Conservation (phyloP, 2,797 vertebrate genomes). For the Tokudaia muenninki region DNA sequence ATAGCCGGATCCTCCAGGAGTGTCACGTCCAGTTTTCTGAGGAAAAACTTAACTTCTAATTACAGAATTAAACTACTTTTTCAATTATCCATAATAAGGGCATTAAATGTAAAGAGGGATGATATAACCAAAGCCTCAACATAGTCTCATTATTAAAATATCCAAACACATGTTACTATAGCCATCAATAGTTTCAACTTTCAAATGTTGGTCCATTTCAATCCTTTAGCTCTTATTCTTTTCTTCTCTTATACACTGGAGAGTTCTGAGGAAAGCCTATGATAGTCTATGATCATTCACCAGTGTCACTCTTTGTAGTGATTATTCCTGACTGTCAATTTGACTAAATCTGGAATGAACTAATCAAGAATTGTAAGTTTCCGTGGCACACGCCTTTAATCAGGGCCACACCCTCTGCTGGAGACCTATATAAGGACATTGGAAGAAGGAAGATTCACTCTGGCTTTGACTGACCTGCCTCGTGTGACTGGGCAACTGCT, state of each 20-base stretch:
- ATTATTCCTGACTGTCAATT: too few relatives aligned
- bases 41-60: constrained; percentile 17
- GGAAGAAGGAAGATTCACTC: too few relatives aligned
- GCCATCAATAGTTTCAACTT: background rate
- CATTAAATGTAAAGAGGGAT: background rate
- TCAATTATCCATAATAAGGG: background rate
- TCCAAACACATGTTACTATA: background rate
- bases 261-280: background rate
- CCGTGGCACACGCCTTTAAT: too few relatives aligned
- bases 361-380: too few relatives aligned
- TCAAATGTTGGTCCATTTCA: background rate
- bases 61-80: background rate
- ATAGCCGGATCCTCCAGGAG: too few relatives aligned
- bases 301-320: background rate
- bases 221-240: background rate
- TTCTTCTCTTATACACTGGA: background rate
- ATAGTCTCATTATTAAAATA: background rate
- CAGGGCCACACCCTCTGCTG: too few relatives aligned
- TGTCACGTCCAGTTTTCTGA: too few relatives aligned
- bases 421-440: too few relatives aligned
- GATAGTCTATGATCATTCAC: background rate
- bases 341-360: too few relatives aligned
- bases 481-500: too few relatives aligned
- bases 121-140: background rate
- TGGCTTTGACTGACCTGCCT: too few relatives aligned